Percentiles rank a stretch among this genome's conserved stretches.
phyloP scores from a whole-genome alignment of 2,888 invertebrate genomes.

The Tetranychus truncatus region DNA sequence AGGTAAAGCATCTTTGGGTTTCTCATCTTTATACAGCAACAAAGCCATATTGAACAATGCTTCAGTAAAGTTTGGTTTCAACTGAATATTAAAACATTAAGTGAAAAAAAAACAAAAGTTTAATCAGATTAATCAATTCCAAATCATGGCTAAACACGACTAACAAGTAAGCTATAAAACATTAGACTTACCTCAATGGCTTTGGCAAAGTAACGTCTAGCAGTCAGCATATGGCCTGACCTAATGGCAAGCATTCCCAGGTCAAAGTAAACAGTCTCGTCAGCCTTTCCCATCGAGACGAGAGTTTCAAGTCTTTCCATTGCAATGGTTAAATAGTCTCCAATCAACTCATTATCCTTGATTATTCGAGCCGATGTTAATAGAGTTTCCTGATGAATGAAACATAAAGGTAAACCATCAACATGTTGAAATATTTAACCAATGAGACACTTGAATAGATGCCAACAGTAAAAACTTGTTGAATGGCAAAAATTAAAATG shows the following conservation, averaged over 20 bases:
- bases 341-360: slow-evolving; percentile 28
- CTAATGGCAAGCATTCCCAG: slow-evolving; percentile 34
- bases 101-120: not conserved
- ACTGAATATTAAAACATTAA: slow-evolving; percentile 5
- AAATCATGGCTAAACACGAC: too few relatives aligned
- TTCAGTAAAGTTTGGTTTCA: slow-evolving; percentile 16
- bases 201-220: slow-evolving; percentile 1
- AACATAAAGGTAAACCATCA: not conserved
- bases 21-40: slow-evolving; percentile 16
- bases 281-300: slow-evolving; percentile 28
- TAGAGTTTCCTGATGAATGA: slow-evolving; percentile 11
- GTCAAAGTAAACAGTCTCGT: slow-evolving; percentile 32
- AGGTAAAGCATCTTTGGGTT: slow-evolving; percentile 1
- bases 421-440: not conserved
- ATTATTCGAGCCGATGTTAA: slow-evolving; percentile 21
- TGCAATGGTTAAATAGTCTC: slow-evolving; percentile 15
- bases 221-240: slow-evolving; percentile 18
- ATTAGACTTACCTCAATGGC: slow-evolving; percentile 3
- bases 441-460: slow-evolving; percentile 1
- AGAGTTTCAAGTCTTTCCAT: slow-evolving; percentile 17
- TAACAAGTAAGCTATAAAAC: too few relatives aligned
- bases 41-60: slow-evolving; percentile 22
- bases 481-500: not conserved
- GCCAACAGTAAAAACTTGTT: not conserved
- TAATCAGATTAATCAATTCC: not conserved